Evolutionary conservation across 2,888 invertebrate species (phyloP).

Genomic region (Acheta domesticus): DNA sequence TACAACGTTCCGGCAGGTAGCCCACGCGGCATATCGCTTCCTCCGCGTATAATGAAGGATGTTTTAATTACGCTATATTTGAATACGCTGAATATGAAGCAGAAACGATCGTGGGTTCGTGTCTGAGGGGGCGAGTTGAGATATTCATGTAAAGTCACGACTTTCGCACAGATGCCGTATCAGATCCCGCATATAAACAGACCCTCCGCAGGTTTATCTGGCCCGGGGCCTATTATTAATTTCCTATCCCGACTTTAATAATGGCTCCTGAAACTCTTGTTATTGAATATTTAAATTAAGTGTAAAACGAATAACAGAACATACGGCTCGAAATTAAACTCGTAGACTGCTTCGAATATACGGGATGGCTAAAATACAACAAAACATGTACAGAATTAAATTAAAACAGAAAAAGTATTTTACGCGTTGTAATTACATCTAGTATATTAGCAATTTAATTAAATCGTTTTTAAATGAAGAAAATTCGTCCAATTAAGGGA

Average conservation of each 20-base stretch:
- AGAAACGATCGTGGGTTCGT: background rate
- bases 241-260: background rate
- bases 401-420: background rate
- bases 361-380: background rate
- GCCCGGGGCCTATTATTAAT: background rate
- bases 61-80: constrained; percentile 4
- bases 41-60: constrained; percentile 4
- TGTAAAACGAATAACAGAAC: constrained; percentile 18
- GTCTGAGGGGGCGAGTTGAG: background rate
- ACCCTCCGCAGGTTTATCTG: constrained; percentile 18
- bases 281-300: constrained; percentile 18
- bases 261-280: constrained; percentile 18
- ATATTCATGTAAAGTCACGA: constrained; percentile 18
- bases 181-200: constrained; percentile 5
- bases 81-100: constrained; percentile 11
- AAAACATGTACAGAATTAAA: background rate
- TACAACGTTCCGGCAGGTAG: background rate
- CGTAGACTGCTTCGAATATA: background rate
- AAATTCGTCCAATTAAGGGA: background rate
- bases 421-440: background rate
- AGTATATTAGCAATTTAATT: background rate
- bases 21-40: background rate
- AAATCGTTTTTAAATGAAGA: background rate
- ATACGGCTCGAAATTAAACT: constrained; percentile 8
- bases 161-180: constrained; percentile 9